Percentiles rank a stretch among this genome's conserved stretches.
These are phyloP conservation scores for Sebastes baramenuke DNA, from an alignment of 2,797 vertebrate genomes.

Conservation along the genomic window DNA sequence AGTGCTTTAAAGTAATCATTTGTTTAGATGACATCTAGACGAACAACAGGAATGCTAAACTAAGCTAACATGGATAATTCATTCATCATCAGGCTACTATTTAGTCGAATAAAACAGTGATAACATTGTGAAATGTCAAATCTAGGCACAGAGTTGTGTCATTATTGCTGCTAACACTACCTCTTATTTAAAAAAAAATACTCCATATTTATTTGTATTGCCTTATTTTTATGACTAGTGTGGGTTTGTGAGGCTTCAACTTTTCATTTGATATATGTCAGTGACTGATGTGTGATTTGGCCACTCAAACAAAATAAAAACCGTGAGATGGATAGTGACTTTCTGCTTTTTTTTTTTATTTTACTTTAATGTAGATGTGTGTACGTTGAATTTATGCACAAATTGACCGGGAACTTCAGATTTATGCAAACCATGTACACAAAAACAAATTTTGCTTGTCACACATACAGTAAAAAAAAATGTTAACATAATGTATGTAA, in stretches of 20 bases:
- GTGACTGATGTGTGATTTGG: constrained; percentile 42
- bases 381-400: background rate
- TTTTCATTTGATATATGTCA: constrained; percentile 20
- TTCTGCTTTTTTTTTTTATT: background rate
- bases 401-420: background rate
- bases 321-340: background rate
- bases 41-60: background rate
- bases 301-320: constrained; percentile 48
- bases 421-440: background rate
- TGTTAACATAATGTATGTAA: background rate
- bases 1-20: constrained; percentile 3
- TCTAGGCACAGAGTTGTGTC: constrained; percentile 26
- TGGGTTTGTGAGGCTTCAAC: constrained; percentile 29
- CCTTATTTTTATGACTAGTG: constrained; percentile 1
- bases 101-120: background rate
- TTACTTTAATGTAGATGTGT: background rate
- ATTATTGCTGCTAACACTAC: constrained; percentile 51
- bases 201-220: constrained; percentile 3
- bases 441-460: background rate
- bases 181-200: constrained; percentile 24
- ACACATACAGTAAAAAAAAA: background rate
- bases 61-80: background rate
- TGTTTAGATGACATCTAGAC: background rate
- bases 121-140: constrained; percentile 33
- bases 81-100: constrained; percentile 17